Evolutionary conservation across 1,140 invertebrate genomes (phyloP).

Genomic region (Choristoneura fumiferana): DNA sequence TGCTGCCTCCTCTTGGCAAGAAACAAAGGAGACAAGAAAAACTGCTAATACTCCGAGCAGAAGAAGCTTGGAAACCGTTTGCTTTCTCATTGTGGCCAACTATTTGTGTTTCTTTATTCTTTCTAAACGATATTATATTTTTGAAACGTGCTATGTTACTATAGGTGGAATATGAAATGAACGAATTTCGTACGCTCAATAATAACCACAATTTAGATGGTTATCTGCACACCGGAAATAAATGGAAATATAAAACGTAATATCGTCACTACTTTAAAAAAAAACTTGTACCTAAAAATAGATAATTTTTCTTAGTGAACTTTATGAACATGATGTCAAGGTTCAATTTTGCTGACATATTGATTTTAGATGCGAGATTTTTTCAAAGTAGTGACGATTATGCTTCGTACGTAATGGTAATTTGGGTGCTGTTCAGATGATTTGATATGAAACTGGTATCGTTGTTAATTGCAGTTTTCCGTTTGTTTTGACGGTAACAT

Average conservation of each 20-base stretch:
- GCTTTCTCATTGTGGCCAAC: constrained; percentile 25
- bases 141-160: background rate
- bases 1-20: constrained; percentile 55
- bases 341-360: too few species aligned
- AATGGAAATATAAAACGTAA: background rate
- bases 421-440: background rate
- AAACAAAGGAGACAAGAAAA: constrained; percentile 30
- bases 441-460: constrained; percentile 10
- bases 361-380: too few species aligned
- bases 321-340: too few species aligned
- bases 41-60: constrained; percentile 33
- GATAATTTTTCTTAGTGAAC: too few species aligned
- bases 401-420: background rate
- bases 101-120: constrained; percentile 12
- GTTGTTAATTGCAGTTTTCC: background rate
- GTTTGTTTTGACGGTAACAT: constrained; percentile 3
- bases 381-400: too few species aligned
- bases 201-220: constrained; percentile 10
- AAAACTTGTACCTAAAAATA: too few species aligned
- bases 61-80: constrained; percentile 30
- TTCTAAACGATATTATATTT: background rate
- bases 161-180: background rate
- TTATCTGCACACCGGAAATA: constrained; percentile 7
- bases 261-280: too few species aligned
- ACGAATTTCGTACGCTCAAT: background rate